Conservation (phyloP, 2,113 vertebrate genomes). For the Typhlomys cinereus region DNA sequence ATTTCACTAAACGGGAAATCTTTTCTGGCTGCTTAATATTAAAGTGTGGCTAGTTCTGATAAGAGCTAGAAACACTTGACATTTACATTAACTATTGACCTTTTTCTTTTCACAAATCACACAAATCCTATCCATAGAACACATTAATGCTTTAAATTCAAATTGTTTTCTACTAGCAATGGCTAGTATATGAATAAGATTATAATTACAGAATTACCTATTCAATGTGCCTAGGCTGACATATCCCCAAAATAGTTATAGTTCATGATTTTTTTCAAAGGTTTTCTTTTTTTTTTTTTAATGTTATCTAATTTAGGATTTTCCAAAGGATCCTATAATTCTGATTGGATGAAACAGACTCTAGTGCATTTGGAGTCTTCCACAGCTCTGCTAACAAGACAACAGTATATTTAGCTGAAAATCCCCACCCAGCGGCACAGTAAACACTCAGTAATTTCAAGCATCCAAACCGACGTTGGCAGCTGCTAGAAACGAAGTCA, state of each 20-base stretch:
- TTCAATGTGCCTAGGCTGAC: not conserved
- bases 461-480: slow-evolving; percentile 62
- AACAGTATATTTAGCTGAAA: slow-evolving; percentile 72
- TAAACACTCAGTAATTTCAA: slow-evolving; percentile 76
- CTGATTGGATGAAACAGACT: slow-evolving; percentile 14
- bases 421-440: slow-evolving; percentile 67
- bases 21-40: not conserved
- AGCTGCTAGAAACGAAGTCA: slow-evolving; percentile 70
- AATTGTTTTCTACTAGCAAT: slow-evolving; percentile 3
- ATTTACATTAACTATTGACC: not conserved
- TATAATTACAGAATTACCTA: slow-evolving; percentile 38
- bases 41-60: not conserved
- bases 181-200: not conserved
- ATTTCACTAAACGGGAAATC: not conserved
- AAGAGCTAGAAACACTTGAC: not conserved
- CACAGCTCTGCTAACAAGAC: slow-evolving; percentile 28
- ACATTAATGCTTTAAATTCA: slow-evolving; percentile 18
- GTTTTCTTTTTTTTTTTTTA: not conserved
- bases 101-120: not conserved
- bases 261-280: slow-evolving; percentile 19
- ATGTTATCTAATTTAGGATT: slow-evolving; percentile 38
- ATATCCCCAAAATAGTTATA: not conserved
- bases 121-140: not conserved
- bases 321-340: slow-evolving; percentile 30
- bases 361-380: slow-evolving; percentile 20